phyloP scores from a whole-genome alignment of 2,797 vertebrate genomes.

The Anabacerthia variegaticeps region DNA sequence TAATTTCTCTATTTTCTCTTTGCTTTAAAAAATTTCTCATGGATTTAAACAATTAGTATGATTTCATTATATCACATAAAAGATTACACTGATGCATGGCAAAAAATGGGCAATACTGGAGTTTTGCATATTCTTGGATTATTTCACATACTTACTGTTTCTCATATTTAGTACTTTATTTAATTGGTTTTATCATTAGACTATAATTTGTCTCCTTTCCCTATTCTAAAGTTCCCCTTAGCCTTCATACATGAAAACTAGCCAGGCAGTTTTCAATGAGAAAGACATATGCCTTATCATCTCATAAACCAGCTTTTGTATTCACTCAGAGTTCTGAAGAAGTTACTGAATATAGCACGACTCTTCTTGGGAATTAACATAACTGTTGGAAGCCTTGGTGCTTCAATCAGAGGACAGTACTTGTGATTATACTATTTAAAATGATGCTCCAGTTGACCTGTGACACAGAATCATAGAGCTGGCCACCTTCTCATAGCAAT shows the following conservation, averaged over 20 bases:
- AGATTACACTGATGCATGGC: neutral
- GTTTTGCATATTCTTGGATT: neutral
- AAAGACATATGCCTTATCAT: neutral
- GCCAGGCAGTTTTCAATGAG: neutral
- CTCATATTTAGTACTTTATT: neutral
- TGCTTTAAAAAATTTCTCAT: neutral
- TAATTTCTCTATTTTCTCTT: neutral
- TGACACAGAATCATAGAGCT: neutral
- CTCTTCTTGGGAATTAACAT: neutral
- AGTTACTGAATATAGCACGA: neutral
- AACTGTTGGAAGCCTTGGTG: neutral
- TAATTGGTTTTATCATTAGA: neutral
- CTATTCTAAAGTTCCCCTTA: neutral
- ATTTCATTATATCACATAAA: neutral
- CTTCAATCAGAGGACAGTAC: neutral
- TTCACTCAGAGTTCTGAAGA: neutral
- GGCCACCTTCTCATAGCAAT: neutral
- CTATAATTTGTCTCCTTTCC: neutral
- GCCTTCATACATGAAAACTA: neutral
- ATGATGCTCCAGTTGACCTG: neutral
- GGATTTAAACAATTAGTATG: neutral
- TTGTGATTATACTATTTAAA: neutral
- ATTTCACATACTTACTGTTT: neutral
- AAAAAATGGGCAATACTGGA: neutral
- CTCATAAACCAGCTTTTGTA: constrained; percentile 19